A percentile compares a stretch with the other conserved stretches of the same genome.
These are phyloP conservation scores for Danaus chrysippus DNA, from an alignment of 2,888 invertebrate genomes.

Conservation along the genomic window DNA sequence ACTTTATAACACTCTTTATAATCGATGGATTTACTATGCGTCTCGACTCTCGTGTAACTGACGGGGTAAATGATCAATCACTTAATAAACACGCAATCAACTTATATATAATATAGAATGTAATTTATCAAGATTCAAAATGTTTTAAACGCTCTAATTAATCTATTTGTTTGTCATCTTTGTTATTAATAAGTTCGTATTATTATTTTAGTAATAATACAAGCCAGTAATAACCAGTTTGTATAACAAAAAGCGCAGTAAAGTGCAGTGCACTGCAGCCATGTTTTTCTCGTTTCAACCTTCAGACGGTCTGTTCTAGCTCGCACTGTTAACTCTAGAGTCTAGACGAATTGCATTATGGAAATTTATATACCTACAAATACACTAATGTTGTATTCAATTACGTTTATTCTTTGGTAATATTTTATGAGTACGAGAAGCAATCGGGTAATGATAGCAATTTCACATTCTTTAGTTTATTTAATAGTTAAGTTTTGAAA, in stretches of 20 bases:
- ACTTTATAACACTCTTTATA: slow-evolving; percentile 33
- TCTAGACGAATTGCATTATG: slow-evolving; percentile 78
- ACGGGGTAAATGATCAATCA: not conserved
- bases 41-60: not conserved
- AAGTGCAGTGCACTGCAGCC: slow-evolving; percentile 35
- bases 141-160: too few species aligned
- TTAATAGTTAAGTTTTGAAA: too few species aligned
- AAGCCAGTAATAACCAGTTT: slow-evolving; percentile 11
- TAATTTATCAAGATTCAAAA: too few species aligned
- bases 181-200: too few species aligned
- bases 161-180: too few species aligned
- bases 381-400: slow-evolving; percentile 31
- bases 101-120: too few species aligned
- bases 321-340: slow-evolving; percentile 69
- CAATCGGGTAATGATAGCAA: not conserved
- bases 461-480: too few species aligned
- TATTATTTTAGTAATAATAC: not conserved
- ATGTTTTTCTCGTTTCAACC: slow-evolving; percentile 54
- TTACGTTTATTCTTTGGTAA: not conserved
- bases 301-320: slow-evolving; percentile 57
- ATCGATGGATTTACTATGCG: not conserved
- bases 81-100: too few species aligned
- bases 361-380: slow-evolving; percentile 59
- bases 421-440: not conserved
- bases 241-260: slow-evolving; percentile 19